Evolutionary conservation across 2,113 vertebrate genomes (phyloP).

Genomic region (Harpagus bidentatus): DNA sequence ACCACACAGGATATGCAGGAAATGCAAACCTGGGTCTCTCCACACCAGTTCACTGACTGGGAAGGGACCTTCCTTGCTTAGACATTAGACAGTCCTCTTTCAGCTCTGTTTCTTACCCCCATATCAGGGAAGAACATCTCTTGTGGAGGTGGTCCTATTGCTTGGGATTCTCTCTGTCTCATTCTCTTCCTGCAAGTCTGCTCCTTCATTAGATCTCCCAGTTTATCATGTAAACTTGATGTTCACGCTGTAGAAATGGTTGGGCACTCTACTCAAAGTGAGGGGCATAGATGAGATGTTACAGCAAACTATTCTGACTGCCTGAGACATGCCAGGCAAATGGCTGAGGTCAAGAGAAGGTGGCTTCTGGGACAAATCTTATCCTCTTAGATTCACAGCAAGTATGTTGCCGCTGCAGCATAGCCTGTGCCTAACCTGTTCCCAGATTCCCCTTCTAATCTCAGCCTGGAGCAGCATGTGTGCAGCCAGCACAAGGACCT

Average conservation of each 20-base stretch:
- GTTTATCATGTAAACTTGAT: neutral
- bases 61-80: neutral
- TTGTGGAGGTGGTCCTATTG: neutral
- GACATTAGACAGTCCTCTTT: neutral
- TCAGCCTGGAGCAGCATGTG: conserved; percentile 7
- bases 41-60: neutral
- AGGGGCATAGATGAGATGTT: neutral
- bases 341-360: neutral
- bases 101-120: neutral
- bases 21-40: neutral
- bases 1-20: neutral
- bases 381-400: neutral
- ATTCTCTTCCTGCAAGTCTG: neutral
- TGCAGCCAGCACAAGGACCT: conserved; percentile 31
- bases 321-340: neutral
- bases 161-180: neutral
- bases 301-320: neutral
- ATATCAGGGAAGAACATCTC: neutral
- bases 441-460: neutral
- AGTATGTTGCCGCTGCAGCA: neutral
- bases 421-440: neutral
- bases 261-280: neutral
- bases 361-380: neutral
- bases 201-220: neutral
- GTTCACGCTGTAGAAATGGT: neutral